Base-by-base conservation (phyloP, 2,888 invertebrate species). In the Orthosia incerta region DNA sequence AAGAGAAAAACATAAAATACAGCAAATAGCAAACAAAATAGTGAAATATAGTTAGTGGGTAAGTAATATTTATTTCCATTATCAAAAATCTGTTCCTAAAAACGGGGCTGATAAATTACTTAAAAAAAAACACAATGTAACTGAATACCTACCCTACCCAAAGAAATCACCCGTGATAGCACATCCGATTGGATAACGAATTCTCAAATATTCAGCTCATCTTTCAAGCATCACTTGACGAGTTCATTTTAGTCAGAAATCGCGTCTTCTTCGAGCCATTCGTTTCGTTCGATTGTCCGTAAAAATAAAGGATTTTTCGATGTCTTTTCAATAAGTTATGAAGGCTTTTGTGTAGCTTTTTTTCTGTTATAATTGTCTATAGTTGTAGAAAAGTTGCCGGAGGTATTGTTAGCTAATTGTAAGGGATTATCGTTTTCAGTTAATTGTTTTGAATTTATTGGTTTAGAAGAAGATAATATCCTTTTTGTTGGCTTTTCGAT, bases 211-310 rank as follows among this genome's bases (percentile, higher is more conserved):
- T 72, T 57, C 55, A 23, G 48, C 13, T 61, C 50, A 73, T 71
- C 57, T 60, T 75, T 71, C 72, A 55, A 69, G 69, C 76, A 39
- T 79, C 83, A 66, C 66, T 83, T 61, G 67, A 79, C 79, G 67
- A 74, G 72, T 74, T 76, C 71, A 74, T 75, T 74, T 76, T 60
- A 74, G 60, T 74, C 61, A 71, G 79, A 83, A 74, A 85, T 85
- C 73, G 67, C 51, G 76, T 83, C 76, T 79, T 70, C n/a, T 51
- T 4, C 61, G 53, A 69, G 20, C 68, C 70, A 63, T 82, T 74
- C 75, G 48, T 57, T 70, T 66, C 55, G 62, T 13, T 23, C 62
- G 68, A 73, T 76, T 72, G 64, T 74, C 53, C 64, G 51, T 59
- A 46, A 62, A 69, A 66, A 70, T 70, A 62, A 72, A 70, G 62